Conservation (phyloP, 35 echinoderm and acorn worm species). For the Apostichopus parvimensis region DNA sequence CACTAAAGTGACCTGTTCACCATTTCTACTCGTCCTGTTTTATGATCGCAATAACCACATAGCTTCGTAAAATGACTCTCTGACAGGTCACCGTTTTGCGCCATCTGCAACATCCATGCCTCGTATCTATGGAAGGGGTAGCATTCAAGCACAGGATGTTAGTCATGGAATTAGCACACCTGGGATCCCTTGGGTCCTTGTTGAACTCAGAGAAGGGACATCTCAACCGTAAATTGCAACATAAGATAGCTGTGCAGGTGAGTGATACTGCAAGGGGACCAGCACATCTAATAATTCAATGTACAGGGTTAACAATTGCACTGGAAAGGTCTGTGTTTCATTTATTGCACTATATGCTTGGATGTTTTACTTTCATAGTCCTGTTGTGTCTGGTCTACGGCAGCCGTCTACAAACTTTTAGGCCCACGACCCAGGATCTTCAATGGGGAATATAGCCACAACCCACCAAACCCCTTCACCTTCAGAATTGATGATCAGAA, state of each 20-base stretch:
- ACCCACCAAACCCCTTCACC: too few species aligned
- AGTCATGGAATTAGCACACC: conserved; percentile 72
- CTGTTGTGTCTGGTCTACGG: too few species aligned
- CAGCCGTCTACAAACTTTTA: too few species aligned
- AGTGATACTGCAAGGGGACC: not conserved
- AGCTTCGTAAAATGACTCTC: not conserved
- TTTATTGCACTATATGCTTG: not conserved
- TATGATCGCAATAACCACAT: not conserved
- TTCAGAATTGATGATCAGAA: too few species aligned
- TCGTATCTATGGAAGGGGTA: conserved; percentile 87
- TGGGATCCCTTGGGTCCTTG: conserved; percentile 76
- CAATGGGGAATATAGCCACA: too few species aligned
- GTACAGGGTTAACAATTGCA: too few species aligned
- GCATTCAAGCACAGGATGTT: conserved; percentile 71
- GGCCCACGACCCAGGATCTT: too few species aligned
- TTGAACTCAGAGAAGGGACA: conserved; percentile 39
- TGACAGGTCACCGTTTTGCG: conserved; percentile 85
- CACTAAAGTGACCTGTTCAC: too few species aligned
- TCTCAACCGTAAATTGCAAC: conserved; percentile 69
- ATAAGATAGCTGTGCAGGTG: conserved; percentile 92
- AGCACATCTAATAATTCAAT: too few species aligned
- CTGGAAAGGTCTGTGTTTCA: not conserved
- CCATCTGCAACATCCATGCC: conserved; percentile 87
- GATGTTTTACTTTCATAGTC: not conserved
- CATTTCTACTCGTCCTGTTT: too few species aligned